These are phyloP conservation scores for Sinotaia quadrata DNA, from an alignment of 2,888 invertebrate genomes.

Conservation along the genomic window DNA sequence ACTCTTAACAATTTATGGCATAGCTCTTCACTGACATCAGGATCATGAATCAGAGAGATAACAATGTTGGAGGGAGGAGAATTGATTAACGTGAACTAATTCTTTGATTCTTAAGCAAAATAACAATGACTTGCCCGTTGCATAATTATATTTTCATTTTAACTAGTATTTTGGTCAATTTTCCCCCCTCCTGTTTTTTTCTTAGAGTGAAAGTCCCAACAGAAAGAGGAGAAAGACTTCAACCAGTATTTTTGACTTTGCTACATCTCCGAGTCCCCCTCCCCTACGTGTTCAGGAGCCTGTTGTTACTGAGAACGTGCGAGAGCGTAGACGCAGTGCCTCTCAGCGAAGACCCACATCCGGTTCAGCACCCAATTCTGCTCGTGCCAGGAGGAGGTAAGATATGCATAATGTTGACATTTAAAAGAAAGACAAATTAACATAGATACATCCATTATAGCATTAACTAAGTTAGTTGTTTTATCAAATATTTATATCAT, in stretches of 20 bases:
- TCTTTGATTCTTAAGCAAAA: too few relatives aligned
- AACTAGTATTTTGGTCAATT: neutral
- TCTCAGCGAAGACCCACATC: neutral
- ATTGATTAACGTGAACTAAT: too few relatives aligned
- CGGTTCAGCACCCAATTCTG: neutral
- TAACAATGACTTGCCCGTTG: too few relatives aligned
- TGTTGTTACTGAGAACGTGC: neutral
- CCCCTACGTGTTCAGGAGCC: neutral
- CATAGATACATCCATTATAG: too few relatives aligned
- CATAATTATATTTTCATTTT: too few relatives aligned
- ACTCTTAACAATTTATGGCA: too few relatives aligned
- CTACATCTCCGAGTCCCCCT: neutral
- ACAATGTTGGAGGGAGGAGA: too few relatives aligned
- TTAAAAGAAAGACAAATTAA: too few relatives aligned
- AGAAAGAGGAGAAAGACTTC: constrained; percentile 11
- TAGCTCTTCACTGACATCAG: too few relatives aligned
- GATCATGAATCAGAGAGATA: too few relatives aligned
- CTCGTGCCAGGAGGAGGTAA: constrained; percentile 6
- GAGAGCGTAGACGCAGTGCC: constrained; percentile 4
- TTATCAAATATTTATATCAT: too few relatives aligned
- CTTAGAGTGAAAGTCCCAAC: constrained; percentile 6
- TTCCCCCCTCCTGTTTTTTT: neutral
- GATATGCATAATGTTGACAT: neutral
- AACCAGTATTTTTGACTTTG: neutral
- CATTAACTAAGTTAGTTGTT: too few relatives aligned